Conservation (phyloP, 2,113 vertebrate genomes). For the Semnornis frantzii region DNA sequence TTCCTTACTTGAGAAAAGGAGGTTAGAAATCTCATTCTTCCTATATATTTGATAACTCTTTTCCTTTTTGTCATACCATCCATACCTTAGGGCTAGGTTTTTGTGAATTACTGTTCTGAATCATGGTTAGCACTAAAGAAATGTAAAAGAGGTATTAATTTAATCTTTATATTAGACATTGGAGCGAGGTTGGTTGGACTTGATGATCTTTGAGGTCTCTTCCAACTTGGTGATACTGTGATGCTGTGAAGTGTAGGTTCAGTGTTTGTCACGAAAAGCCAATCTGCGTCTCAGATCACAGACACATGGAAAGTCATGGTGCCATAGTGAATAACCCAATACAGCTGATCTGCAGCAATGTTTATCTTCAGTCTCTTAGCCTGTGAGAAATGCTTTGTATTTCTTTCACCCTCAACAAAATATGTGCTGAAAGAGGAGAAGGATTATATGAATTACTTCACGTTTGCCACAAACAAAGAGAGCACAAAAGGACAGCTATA, state of each 20-base stretch:
- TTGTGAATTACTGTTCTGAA: background rate
- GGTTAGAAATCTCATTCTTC: background rate
- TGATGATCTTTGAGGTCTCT: no score
- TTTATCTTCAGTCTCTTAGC: slow-evolving; percentile 41
- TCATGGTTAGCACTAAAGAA: background rate
- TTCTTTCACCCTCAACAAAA: slow-evolving; percentile 30
- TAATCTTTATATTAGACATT: background rate
- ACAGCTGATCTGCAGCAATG: background rate
- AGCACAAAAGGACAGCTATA: background rate
- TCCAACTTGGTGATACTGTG: no score
- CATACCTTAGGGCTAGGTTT: background rate
- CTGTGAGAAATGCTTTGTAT: slow-evolving; percentile 59
- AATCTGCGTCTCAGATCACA: background rate
- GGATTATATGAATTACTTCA: slow-evolving; percentile 42
- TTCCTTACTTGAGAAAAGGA: background rate
- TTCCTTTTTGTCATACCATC: rapidly evolving
- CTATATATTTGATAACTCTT: background rate
- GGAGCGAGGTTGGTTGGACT: background rate
- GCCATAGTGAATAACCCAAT: slow-evolving; percentile 18
- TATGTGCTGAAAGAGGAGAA: slow-evolving; percentile 12
- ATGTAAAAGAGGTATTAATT: no score
- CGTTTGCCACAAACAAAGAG: background rate
- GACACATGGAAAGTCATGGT: background rate
- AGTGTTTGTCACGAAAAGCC: background rate
- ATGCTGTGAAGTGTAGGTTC: background rate